phyloP scores from a whole-genome alignment of 2,797 vertebrate genomes.

The Pitangus sulphuratus region DNA sequence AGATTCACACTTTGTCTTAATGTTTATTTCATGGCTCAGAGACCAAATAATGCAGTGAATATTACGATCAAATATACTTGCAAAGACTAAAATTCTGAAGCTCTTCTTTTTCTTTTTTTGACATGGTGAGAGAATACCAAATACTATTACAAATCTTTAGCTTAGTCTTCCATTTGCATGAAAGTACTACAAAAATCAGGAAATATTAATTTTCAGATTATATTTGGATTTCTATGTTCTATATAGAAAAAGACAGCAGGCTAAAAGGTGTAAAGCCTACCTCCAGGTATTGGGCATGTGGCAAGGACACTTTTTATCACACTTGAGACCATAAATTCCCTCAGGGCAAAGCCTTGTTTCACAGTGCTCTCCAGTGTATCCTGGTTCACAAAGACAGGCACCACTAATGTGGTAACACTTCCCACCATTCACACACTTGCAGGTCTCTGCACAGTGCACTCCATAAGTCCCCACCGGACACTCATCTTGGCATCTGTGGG shows the following conservation, averaged over 20 bases:
- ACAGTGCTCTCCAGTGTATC: constrained; percentile 87
- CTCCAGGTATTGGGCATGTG: constrained; percentile 84
- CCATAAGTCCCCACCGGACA: constrained; percentile 90
- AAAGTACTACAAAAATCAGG: neutral
- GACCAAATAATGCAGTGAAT: neutral
- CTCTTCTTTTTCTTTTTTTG: neutral
- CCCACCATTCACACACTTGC: constrained; percentile 86
- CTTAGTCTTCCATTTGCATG: neutral
- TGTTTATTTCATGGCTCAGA: neutral
- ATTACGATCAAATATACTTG: neutral
- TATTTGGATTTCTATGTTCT: neutral
- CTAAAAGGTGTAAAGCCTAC: constrained; percentile 64
- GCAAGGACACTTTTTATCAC: constrained; percentile 89
- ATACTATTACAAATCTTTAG: neutral
- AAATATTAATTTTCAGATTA: neutral
- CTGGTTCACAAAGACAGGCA: constrained; percentile 88
- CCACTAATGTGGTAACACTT: constrained; percentile 92
- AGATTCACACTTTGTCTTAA: neutral
- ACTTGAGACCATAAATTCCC: constrained; percentile 87
- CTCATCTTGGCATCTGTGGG: constrained; percentile 90
- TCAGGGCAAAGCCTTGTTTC: constrained; percentile 87
- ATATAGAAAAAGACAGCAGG: neutral
- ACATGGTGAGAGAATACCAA: neutral
- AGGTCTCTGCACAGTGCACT: constrained; percentile 82
- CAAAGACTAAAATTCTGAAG: neutral